phyloP scores from a whole-genome alignment of 2,113 vertebrate genomes.

The Ptilorrhoa leucosticta region DNA sequence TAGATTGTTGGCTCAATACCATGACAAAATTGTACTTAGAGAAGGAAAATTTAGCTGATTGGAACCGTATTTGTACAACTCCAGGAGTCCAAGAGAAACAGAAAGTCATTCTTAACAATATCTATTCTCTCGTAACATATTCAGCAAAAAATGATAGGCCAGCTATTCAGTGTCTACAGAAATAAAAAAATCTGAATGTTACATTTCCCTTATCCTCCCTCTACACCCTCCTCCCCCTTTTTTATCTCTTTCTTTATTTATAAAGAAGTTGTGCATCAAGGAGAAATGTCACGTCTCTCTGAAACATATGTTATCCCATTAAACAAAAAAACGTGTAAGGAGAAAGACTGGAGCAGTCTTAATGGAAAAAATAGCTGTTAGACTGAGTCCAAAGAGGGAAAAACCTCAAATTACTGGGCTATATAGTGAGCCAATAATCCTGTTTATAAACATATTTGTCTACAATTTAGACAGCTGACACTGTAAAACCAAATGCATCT shows the following conservation, averaged over 20 bases:
- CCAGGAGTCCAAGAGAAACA: not conserved
- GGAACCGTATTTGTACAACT: not conserved
- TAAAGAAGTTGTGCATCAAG: not conserved
- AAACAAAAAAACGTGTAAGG: not conserved
- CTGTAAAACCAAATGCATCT: not conserved
- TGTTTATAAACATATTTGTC: not conserved
- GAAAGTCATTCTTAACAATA: not conserved
- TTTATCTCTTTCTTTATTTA: not conserved
- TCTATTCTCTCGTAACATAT: not conserved
- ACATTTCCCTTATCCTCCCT: not conserved
- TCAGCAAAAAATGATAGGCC: not conserved
- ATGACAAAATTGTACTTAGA: not conserved
- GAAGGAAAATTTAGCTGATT: not conserved
- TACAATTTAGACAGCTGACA: not conserved
- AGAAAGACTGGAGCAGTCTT: not conserved
- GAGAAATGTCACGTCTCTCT: not conserved
- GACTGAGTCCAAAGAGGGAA: not conserved
- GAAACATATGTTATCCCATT: not conserved
- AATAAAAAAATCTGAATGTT: not conserved
- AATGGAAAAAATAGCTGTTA: not conserved
- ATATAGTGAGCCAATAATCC: not conserved
- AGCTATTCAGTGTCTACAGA: not conserved
- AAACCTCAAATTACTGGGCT: not conserved
- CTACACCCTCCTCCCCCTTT: accelerated
- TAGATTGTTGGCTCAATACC: not conserved